These are phyloP conservation scores for Adelognathus sp. DNA, from an alignment of 2,888 invertebrate genomes.

Conservation along the genomic window DNA sequence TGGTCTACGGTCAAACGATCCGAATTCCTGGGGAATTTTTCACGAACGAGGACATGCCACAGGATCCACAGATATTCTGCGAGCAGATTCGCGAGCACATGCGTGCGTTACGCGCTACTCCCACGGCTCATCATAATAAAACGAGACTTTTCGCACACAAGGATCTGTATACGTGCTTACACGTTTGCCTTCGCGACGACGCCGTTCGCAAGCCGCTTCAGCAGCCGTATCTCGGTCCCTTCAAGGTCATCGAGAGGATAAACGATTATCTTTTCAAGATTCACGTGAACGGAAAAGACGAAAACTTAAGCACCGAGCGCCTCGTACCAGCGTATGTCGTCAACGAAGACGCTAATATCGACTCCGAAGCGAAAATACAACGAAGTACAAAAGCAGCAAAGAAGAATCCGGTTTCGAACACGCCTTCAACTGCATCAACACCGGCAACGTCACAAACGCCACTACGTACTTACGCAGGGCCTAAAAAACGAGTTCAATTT, in stretches of 20 bases:
- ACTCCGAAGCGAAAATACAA: no score
- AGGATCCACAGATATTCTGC: conserved; percentile 19
- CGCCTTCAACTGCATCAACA: no score
- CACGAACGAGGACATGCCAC: background rate
- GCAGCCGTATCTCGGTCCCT: conserved; percentile 11
- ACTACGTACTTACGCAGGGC: no score
- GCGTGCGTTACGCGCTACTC: background rate
- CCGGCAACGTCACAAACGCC: no score
- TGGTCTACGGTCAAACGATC: conserved; percentile 11
- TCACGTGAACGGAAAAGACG: background rate
- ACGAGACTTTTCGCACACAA: background rate
- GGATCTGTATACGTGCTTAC: conserved; percentile 12
- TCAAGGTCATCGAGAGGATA: background rate
- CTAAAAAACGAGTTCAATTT: no score
- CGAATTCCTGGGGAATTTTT: conserved; percentile 30
- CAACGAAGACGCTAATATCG: background rate
- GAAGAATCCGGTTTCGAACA: no score
- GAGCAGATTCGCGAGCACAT: conserved; percentile 21
- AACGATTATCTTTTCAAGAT: conserved; percentile 1
- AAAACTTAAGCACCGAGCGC: background rate
- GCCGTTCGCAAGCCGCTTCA: background rate
- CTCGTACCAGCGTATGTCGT: background rate
- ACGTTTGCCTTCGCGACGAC: background rate
- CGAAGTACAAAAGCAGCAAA: no score
- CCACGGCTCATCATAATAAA: conserved; percentile 15